Evolutionary conservation across 2,888 invertebrate genomes (phyloP).

Genomic region (Nemotelus nigrinus): DNA sequence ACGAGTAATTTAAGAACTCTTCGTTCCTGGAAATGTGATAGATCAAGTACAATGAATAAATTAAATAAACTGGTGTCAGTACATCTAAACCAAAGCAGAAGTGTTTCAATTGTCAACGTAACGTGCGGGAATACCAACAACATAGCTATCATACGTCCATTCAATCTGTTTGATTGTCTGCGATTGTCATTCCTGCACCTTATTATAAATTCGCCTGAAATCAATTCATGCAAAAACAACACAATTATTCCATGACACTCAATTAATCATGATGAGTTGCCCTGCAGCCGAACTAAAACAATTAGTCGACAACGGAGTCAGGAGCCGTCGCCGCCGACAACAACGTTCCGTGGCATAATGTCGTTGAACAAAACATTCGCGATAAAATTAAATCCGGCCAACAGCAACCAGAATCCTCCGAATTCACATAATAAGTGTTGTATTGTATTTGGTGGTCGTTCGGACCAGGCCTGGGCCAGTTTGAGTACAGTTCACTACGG

Average conservation of each 20-base stretch:
- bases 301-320: background rate
- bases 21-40: too few species aligned
- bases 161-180: background rate
- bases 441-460: background rate
- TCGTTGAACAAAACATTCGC: background rate
- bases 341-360: too few species aligned
- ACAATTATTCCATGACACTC: constrained; percentile 11
- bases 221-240: background rate
- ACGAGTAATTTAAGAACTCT: too few species aligned
- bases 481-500: background rate
- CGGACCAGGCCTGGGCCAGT: background rate
- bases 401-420: background rate
- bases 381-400: constrained; percentile 26
- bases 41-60: too few species aligned
- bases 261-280: constrained; percentile 20
- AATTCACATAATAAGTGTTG: background rate
- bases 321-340: too few species aligned
- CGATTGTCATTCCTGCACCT: background rate
- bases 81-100: too few species aligned
- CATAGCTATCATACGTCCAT: too few species aligned
- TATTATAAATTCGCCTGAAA: background rate
- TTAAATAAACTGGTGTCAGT: too few species aligned
- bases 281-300: constrained; percentile 6
- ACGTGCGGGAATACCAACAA: too few species aligned
- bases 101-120: too few species aligned